Base-by-base conservation (phyloP, 2,797 vertebrate genomes). In the Sternotherus odoratus region DNA sequence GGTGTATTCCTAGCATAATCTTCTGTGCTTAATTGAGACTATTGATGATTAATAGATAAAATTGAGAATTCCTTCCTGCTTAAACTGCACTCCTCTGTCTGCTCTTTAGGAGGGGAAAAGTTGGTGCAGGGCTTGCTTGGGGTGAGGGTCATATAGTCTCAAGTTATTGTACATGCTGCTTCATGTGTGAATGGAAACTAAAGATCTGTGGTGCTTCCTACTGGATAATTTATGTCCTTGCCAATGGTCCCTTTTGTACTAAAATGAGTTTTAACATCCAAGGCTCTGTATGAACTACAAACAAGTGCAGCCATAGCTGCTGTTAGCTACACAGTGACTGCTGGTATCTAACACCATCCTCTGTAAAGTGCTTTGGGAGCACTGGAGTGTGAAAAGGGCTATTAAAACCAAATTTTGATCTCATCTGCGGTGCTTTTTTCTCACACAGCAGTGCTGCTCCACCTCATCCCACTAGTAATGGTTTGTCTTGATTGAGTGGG, bases 311-410 rank as follows among this genome's bases (percentile, higher is more conserved):
- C 83, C 1, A 2, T 80, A 75, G 79, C 91, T 54, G 88, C 89
- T 1, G 4, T 75, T 46, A 13, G 83, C 87, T 93, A 92, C 94
- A 39, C 83, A 1, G 87, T 77, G 13, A 28, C 63, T 91, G 83
- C 90, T 95, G 93, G 86, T 43, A 83, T 94, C 94, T 95, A 93
- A 94, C 88, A 94, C 89, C 87, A 94, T 91, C 91, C 83, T 10
- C 84, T 12, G 69, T 88, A 88, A 91, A 0, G 4, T 0, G 1
- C 82, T 94, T 87, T 84, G 93, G 92, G 91, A 95, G 93, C 96
- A 91, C 91, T 54, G 84, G 93, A 94, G 92, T 82, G 72, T 95
- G 95, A 93, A 96, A 96, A 96, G 92, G 94, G 13, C 72, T 30
- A 17, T 92, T 95, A 88, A 95, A 96, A 69, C 9, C 66, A 39